Percentiles rank a stretch among this genome's conserved stretches.
phyloP scores from a whole-genome alignment of 2,888 invertebrate genomes.

The Baccha elongata region DNA sequence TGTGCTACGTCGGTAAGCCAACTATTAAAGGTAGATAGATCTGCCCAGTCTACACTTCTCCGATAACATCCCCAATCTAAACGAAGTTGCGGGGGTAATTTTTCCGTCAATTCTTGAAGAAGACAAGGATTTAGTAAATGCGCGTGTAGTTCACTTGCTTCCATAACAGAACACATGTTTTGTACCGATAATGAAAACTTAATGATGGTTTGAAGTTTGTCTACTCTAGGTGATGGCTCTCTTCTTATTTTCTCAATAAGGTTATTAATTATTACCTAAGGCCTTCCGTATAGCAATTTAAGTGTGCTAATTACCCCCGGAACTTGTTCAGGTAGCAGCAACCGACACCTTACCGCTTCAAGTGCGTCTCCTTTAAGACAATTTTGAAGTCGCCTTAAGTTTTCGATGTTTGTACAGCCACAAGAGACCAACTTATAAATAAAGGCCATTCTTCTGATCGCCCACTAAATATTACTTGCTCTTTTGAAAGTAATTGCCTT shows the following conservation, averaged over 20 bases:
- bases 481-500: no score
- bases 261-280: not conserved
- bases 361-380: constrained; percentile 1
- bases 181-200: no score
- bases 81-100: constrained; percentile 4
- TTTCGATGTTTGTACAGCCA: no score
- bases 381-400: no score
- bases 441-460: no score
- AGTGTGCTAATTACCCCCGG: not conserved
- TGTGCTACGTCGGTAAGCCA: constrained; percentile 10
- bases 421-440: no score
- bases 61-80: constrained; percentile 13
- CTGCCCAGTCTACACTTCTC: not conserved
- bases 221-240: not conserved
- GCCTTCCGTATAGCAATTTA: not conserved
- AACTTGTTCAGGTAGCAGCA: constrained; percentile 9
- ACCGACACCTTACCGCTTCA: constrained; percentile 7
- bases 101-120: not conserved
- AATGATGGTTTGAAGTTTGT: no score
- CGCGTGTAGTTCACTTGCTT: not conserved
- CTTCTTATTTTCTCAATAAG: not conserved
- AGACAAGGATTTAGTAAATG: constrained; percentile 7
- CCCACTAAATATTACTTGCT: no score
- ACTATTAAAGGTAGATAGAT: not conserved
- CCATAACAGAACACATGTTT: constrained; percentile 8